phyloP scores from a whole-genome alignment of 2,113 vertebrate genomes.

The Corythornis vintsioides region DNA sequence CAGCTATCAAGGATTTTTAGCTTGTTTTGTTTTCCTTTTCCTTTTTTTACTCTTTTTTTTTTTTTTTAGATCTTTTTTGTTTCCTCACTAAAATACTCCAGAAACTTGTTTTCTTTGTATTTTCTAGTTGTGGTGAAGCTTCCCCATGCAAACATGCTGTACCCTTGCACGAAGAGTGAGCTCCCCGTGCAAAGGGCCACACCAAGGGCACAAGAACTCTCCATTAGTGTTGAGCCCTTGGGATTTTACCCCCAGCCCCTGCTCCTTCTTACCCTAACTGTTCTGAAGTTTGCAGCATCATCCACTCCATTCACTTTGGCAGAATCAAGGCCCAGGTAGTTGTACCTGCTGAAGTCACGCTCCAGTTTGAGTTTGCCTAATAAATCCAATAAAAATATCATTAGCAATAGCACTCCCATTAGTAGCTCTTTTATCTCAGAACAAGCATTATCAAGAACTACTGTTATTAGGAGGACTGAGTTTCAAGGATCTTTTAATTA shows the following conservation, averaged over 20 bases:
- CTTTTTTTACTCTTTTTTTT: not conserved
- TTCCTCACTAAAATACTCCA: not conserved
- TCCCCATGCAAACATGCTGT: rapidly evolving
- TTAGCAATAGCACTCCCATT: not conserved
- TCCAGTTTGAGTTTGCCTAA: slow-evolving; percentile 91
- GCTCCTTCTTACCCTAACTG: slow-evolving; percentile 84
- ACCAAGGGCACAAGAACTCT: not conserved
- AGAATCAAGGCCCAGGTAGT: slow-evolving; percentile 95
- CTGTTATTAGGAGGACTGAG: not conserved
- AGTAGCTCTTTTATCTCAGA: not conserved
- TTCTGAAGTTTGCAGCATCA: slow-evolving; percentile 92
- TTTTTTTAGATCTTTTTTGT: rapidly evolving
- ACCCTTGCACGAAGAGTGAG: no score
- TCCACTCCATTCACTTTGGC: slow-evolving; percentile 91
- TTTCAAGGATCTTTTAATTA: not conserved
- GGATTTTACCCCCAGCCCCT: not conserved
- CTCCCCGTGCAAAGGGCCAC: rapidly evolving
- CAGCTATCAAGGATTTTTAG: not conserved
- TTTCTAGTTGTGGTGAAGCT: not conserved
- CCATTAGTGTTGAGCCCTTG: not conserved
- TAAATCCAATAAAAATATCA: slow-evolving; percentile 5
- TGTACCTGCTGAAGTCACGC: slow-evolving; percentile 93
- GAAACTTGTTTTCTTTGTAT: not conserved
- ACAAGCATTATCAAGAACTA: not conserved
- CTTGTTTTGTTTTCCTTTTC: rapidly evolving